phyloP scores from a whole-genome alignment of 2,797 vertebrate species.

The Adelosebastes latens region DNA sequence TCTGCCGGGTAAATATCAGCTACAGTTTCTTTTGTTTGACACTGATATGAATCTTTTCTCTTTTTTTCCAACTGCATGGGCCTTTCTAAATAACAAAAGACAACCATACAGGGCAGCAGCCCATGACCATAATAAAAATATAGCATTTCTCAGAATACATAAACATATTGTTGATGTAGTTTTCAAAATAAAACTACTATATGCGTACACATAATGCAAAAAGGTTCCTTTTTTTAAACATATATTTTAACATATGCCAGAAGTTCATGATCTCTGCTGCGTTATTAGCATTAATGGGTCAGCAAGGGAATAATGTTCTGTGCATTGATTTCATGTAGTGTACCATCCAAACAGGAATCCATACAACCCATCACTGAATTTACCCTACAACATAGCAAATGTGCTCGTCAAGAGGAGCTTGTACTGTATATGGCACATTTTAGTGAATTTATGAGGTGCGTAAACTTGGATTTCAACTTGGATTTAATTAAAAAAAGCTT shows the following conservation, averaged over 20 bases:
- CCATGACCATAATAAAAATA: conserved; percentile 16
- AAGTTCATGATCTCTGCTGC: conserved; percentile 2
- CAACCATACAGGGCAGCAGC: conserved; percentile 6
- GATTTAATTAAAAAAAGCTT: not conserved
- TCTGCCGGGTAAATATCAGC: conserved; percentile 61
- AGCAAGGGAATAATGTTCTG: conserved; percentile 3
- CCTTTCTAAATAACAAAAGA: conserved; percentile 24
- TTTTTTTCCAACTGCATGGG: conserved; percentile 1
- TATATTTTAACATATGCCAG: not conserved
- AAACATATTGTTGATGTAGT: not conserved
- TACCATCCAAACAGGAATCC: not conserved
- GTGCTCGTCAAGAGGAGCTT: not conserved
- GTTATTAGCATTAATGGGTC: conserved; percentile 3
- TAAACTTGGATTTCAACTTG: conserved; percentile 5
- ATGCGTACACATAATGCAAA: conserved; percentile 8
- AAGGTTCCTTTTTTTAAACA: not conserved
- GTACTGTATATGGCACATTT: not conserved
- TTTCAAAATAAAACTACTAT: conserved; percentile 15
- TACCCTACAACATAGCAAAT: not conserved
- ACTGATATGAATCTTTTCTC: conserved; percentile 42
- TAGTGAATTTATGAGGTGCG: not conserved
- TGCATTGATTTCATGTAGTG: not conserved
- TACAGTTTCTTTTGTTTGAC: conserved; percentile 61
- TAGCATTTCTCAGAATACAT: conserved; percentile 10
- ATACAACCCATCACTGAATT: not conserved